A percentile compares a stretch with the other conserved stretches of the same genome.
These are phyloP conservation scores for Danio rerio DNA, from an alignment of 2,113 vertebrate species.

Conservation along the genomic window DNA sequence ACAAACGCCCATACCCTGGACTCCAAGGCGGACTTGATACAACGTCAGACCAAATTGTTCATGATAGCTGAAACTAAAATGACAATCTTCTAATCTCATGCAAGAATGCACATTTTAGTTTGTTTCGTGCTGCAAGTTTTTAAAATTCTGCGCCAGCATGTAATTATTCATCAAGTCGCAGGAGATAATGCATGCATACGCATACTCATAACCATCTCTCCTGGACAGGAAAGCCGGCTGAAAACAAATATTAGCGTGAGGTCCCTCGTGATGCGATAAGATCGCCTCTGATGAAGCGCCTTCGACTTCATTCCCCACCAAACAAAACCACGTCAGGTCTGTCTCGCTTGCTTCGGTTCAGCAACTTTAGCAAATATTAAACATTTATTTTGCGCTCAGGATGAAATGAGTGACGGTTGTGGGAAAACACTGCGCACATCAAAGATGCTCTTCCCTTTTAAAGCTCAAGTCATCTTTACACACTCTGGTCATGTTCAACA, in stretches of 20 bases:
- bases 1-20: background rate
- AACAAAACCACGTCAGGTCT: conserved; percentile 1
- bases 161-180: background rate
- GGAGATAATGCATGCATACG: conserved; percentile 6
- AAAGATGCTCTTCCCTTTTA: conserved; percentile 48
- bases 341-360: background rate
- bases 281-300: conserved; percentile 13
- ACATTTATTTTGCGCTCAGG: conserved; percentile 31
- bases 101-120: background rate
- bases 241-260: conserved; percentile 37
- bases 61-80: background rate
- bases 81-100: background rate
- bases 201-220: background rate
- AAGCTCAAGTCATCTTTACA: conserved; percentile 49
- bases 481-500: conserved; percentile 46
- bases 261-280: conserved; percentile 1
- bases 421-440: conserved; percentile 39
- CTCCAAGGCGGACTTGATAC: background rate
- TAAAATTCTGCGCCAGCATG: background rate
- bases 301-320: background rate
- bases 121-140: background rate
- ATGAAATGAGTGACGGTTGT: conserved; percentile 16
- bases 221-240: background rate
- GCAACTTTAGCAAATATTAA: conserved; percentile 35
- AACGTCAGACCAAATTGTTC: background rate